Conservation (phyloP, 2,888 invertebrate genomes). For the Dexiosoma caninum region DNA sequence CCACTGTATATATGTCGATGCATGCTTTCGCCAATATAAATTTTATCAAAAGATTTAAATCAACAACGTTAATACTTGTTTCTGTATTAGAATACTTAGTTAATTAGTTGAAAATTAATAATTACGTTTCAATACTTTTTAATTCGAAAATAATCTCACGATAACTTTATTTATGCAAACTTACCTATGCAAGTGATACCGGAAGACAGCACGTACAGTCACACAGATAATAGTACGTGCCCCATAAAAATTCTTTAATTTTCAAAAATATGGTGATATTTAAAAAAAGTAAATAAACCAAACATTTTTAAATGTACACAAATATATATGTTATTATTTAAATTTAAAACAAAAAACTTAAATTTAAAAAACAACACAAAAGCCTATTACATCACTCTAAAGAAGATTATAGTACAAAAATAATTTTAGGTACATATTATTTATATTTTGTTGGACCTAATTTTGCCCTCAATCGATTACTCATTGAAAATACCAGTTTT, state of each 20-base stretch:
- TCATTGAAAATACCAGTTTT: not conserved
- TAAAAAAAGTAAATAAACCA: not conserved
- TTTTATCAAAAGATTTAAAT: no score
- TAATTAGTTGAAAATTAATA: no score
- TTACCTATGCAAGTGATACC: no score
- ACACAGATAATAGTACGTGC: not conserved
- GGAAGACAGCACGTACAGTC: no score
- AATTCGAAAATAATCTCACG: no score
- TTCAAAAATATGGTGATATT: not conserved
- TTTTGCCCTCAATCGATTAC: not conserved
- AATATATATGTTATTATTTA: constrained; percentile 2
- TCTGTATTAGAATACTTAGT: no score
- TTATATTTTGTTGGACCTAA: not conserved
- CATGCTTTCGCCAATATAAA: no score
- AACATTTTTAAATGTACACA: not conserved
- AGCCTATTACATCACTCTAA: not conserved
- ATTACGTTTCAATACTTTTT: no score
- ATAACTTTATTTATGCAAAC: no score
- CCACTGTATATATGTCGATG: no score
- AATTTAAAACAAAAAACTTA: not conserved
- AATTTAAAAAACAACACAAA: not conserved
- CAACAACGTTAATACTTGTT: no score
- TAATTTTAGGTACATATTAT: not conserved
- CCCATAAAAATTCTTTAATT: constrained; percentile 16
- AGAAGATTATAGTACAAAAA: not conserved